Evolutionary conservation across 1,140 invertebrate genomes (phyloP).

Genomic region (Brachionus calyciflorus): DNA sequence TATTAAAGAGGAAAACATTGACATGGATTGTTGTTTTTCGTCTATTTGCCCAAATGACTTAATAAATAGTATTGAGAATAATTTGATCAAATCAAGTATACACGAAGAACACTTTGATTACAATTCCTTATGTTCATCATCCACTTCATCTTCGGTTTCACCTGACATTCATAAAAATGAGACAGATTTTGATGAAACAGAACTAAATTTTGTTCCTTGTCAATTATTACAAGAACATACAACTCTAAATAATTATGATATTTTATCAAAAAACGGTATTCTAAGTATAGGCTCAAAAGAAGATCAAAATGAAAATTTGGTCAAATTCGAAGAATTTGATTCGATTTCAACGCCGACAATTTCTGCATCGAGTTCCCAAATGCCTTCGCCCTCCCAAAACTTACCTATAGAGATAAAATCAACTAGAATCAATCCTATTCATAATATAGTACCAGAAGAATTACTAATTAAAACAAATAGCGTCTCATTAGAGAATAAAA

Average conservation of each 20-base stretch:
- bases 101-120: conserved; percentile 17
- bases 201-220: conserved; percentile 22
- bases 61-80: neutral
- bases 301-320: no score
- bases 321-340: no score
- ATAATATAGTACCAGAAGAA: no score
- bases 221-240: no score
- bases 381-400: conserved; percentile 8
- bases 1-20: conserved; percentile 43
- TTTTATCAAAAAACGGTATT: no score
- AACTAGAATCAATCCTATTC: no score
- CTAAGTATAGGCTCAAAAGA: no score
- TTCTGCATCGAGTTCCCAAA: neutral
- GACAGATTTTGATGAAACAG: no score
- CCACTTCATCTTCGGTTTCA: neutral
- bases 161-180: neutral
- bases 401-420: no score
- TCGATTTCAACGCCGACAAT: no score
- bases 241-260: no score
- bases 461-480: neutral
- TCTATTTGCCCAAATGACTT: conserved; percentile 44
- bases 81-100: neutral
- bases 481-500: neutral
- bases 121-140: neutral
- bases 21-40: conserved; percentile 45